Percentiles rank a stretch among this genome's conserved stretches.
Evolutionary conservation across 2,113 vertebrate species (phyloP).

Genomic region (Climacteris rufus): DNA sequence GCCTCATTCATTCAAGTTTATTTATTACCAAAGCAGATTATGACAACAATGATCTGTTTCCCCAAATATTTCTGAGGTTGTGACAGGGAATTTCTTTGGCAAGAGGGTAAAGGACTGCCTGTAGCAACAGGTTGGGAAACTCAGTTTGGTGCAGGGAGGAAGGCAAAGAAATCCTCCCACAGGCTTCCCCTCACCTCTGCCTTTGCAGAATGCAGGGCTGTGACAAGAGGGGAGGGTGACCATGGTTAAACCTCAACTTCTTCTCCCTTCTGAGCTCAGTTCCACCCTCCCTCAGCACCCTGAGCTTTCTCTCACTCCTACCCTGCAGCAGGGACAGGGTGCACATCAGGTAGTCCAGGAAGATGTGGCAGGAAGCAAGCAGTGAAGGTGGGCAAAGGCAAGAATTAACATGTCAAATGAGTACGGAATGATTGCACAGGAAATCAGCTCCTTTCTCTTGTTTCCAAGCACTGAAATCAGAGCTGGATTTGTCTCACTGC

Average conservation of each 20-base stretch:
- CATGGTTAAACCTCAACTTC: background rate
- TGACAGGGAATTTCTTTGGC: background rate
- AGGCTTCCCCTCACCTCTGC: background rate
- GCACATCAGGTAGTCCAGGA: background rate
- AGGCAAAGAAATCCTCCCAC: background rate
- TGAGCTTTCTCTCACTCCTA: background rate
- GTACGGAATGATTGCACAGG: background rate
- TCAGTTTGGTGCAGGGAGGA: background rate
- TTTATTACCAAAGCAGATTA: background rate
- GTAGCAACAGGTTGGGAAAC: background rate
- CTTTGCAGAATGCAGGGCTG: background rate
- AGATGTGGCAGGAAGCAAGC: background rate
- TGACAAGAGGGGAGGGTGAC: background rate
- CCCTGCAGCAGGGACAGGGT: background rate
- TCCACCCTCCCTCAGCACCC: background rate
- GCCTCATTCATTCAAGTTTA: background rate
- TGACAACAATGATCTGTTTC: background rate
- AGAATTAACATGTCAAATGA: background rate
- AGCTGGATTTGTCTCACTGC: background rate
- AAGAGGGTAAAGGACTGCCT: background rate
- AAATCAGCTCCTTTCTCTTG: background rate
- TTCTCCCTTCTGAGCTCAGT: background rate
- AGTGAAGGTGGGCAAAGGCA: background rate
- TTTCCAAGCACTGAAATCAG: background rate
- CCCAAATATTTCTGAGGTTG: background rate